Evolutionary conservation across 92 coral and sea anemone genomes (phyloP), one percentile per base, ranked within the genome.

Genomic region (Chrysogorgia sp.): DNA sequence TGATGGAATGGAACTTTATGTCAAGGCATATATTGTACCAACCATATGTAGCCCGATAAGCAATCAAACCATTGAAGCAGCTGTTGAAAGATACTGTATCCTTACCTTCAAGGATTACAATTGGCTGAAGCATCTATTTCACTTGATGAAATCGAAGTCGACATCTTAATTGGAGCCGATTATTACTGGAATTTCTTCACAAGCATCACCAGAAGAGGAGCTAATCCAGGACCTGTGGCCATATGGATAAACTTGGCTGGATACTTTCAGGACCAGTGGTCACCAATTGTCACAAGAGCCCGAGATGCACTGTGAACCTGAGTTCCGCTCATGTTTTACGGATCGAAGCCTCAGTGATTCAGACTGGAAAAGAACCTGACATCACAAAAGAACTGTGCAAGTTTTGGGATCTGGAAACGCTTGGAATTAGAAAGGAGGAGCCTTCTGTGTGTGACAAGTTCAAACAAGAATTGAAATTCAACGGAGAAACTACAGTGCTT

Each of bases 21-120:
- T 86, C 33, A 76, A 77, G 31, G 84, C 81, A 43, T 68, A 76
- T 75, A 63, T 70, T 63, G 80, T 81, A 58, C 86, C 86, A 35
- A 62, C 72, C 29, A 86, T 82, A 56, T 86, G 90, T 58, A 66
- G 60, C 34, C 76, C 89, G 6, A 56, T 85, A 6, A 60, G 60
- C 37, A 75, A 74, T 19, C 89, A 85, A 63, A 34, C 57, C 22
- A 75, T 61, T 26, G 53, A 71, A n/a, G 41, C 60, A 6, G 86
- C 83, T 10, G 60, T 68, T 30, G 25, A 65, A 34, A 60, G 34
- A 29, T 85, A 72, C 57, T n/a, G n/a, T n/a, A n/a, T n/a, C 49
- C 72, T 1, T 86, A 82, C 33, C 87, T 86, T 28, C 45, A 65
- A 21, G 61, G 41, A 7, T 63, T 86, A 32, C 65, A 87, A 43